Evolutionary conservation across 2,113 vertebrate genomes (phyloP), one percentile per base, ranked within the genome.

Genomic region (Nothoprocta perdicaria): DNA sequence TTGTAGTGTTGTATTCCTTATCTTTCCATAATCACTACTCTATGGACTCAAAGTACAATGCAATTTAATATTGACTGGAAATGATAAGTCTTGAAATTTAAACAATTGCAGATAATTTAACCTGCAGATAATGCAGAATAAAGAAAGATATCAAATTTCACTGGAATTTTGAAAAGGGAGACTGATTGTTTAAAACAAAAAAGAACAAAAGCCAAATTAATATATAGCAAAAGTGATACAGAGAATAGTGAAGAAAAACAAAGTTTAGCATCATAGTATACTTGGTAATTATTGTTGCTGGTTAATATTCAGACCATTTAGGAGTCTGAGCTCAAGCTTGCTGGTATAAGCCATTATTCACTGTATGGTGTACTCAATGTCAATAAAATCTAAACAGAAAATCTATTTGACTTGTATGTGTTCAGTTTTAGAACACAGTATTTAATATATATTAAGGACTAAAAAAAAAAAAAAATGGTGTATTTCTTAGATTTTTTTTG

Each of bases 21-120:
- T 63, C 45, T 80, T 74, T 16, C 52, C 91, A n/a, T 72, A 91
- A 78, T 84, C 69, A 68, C 52, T 84, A 62, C 75, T 84, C 29
- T 48, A 86, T 43, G 35, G 78, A 46, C 21, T 75, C 33, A 52
- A 35, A 13, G 8, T 72, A 57, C n/a, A 74, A 14, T 45, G 22
- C 67, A 83, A 80, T 75, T 80, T 83, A 63, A 61, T 83, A 48
- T 5, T 48, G 48, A 82, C 21, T 79, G 23, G 35, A 21, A 38
- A 17, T 72, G 69, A 53, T 15, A 58, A 21, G 2, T 8, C 12
- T 41, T 53, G 15, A 74, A 71, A 71, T 61, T 10, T 40, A 35
- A 46, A 14, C 5, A 16, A 8, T 52, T 18, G 80, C 23, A 58
- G 19, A 48, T 0, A 45, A 18, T 10, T 84, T 38, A 38, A 38